These are phyloP conservation scores for Lamproptera curius DNA, from an alignment of 2,888 invertebrate genomes.

Conservation along the genomic window DNA sequence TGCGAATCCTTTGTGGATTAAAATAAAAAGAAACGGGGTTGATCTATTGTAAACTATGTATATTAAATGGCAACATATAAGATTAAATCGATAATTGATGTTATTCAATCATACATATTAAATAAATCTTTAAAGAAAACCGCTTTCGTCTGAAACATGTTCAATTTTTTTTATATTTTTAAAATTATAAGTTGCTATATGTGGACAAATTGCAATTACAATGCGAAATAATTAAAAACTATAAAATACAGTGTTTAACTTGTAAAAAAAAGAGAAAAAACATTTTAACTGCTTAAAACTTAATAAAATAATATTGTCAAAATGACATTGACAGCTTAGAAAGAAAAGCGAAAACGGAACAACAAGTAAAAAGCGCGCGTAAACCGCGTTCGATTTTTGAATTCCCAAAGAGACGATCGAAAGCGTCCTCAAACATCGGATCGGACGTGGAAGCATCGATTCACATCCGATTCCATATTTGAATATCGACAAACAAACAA, in stretches of 20 bases:
- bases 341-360: too few relatives aligned
- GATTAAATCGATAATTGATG: neutral
- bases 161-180: too few relatives aligned
- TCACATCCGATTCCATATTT: conserved; percentile 45
- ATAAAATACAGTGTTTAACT: too few relatives aligned
- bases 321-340: too few relatives aligned
- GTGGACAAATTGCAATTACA: too few relatives aligned
- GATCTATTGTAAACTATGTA: neutral
- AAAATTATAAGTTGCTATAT: too few relatives aligned
- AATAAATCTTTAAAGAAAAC: too few relatives aligned
- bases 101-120: neutral
- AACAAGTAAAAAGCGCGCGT: neutral
- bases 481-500: conserved; percentile 51
- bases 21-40: neutral
- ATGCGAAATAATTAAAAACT: neutral
- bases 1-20: neutral
- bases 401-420: neutral
- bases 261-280: too few relatives aligned
- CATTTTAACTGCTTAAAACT: too few relatives aligned
- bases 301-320: too few relatives aligned
- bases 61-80: neutral
- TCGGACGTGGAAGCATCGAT: neutral
- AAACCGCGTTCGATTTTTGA: conserved; percentile 7
- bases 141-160: too few relatives aligned
- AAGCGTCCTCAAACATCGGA: neutral